Percentiles rank a stretch among this genome's conserved stretches.
Conservation (phyloP, 2,113 vertebrate species). For the Oreotrochilus melanogaster region DNA sequence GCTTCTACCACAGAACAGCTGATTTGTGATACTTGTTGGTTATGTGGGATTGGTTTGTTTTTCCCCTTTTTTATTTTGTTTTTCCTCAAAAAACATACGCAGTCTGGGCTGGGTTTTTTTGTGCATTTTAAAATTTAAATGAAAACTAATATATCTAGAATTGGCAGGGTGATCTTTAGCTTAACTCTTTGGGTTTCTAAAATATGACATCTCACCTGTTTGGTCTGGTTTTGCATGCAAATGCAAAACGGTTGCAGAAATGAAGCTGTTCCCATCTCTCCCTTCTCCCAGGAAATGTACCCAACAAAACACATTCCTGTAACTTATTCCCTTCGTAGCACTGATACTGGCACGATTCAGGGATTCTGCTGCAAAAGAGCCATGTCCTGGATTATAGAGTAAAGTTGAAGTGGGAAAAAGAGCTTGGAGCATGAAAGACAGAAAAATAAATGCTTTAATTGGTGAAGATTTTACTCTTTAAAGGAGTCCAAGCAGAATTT, state of each 20-base stretch:
- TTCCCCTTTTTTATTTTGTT: neutral
- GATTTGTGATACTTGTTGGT: neutral
- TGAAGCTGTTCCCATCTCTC: neutral
- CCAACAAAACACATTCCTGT: neutral
- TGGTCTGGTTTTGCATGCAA: neutral
- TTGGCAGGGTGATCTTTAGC: neutral
- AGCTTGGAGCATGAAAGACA: neutral
- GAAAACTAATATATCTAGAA: neutral
- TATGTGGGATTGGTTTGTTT: neutral
- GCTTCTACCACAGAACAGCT: neutral
- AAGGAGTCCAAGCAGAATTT: conserved; percentile 17
- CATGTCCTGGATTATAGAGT: neutral
- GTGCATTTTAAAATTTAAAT: neutral
- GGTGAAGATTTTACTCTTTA: neutral
- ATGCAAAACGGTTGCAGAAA: neutral
- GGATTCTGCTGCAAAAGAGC: neutral
- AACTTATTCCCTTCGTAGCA: neutral
- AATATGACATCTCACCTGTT: neutral
- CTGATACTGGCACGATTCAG: neutral
- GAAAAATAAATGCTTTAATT: neutral
- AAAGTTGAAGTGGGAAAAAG: neutral
- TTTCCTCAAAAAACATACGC: neutral
- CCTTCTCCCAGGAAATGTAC: neutral
- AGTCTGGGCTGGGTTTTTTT: neutral
- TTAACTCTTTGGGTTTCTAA: neutral